phyloP scores from a whole-genome alignment of 2,113 vertebrate genomes.

The Callipepla californica region DNA sequence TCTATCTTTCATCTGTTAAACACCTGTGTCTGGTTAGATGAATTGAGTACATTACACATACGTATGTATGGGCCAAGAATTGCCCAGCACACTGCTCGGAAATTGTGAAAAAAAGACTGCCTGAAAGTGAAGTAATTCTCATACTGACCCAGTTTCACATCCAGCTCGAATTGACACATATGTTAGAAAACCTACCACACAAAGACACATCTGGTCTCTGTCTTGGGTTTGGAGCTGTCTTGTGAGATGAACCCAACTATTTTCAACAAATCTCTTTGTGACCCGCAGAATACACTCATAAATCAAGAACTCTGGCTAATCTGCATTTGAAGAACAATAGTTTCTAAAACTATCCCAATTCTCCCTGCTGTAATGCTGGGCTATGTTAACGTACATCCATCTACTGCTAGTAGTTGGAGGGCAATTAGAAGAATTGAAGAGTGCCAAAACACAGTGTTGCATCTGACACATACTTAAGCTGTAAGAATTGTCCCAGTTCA shows the following conservation, averaged over 20 bases:
- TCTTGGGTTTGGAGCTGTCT: neutral
- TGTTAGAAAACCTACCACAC: neutral
- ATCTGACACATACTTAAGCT: neutral
- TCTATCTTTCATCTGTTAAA: neutral
- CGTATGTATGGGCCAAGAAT: neutral
- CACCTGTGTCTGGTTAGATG: neutral
- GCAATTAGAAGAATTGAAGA: neutral
- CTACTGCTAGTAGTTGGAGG: neutral
- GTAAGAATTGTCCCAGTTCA: neutral
- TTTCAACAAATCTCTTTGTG: neutral
- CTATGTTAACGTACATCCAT: neutral
- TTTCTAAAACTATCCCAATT: neutral
- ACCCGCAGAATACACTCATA: neutral
- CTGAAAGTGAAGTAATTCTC: neutral
- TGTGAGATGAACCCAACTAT: neutral
- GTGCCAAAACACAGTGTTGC: fast-evolving
- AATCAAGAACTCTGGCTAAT: neutral
- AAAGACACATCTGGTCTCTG: neutral
- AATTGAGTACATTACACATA: neutral
- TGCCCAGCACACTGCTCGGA: neutral
- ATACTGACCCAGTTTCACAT: neutral
- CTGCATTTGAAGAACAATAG: neutral
- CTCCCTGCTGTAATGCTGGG: neutral
- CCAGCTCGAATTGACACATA: neutral
- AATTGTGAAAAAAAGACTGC: fast-evolving